Percentiles rank a stretch among this genome's conserved stretches.
Evolutionary conservation across 2,113 vertebrate species (phyloP).

Genomic region (Salvator merianae): DNA sequence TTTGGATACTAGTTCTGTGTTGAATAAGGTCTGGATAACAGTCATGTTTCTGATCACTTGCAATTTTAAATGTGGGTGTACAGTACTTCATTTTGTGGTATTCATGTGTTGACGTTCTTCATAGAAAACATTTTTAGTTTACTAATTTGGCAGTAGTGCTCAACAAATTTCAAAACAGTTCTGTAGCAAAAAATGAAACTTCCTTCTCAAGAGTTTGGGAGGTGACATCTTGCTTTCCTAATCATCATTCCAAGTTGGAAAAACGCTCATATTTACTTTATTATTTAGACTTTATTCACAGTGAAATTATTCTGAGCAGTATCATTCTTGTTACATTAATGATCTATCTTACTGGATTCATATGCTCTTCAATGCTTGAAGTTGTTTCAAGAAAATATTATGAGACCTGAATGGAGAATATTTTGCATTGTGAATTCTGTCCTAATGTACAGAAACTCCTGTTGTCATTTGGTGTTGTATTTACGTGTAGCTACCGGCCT

Average conservation of each 20-base stretch:
- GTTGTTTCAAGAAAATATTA: constrained; percentile 16
- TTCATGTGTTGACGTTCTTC: background rate
- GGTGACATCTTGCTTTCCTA: constrained; percentile 8
- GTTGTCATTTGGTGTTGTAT: constrained; percentile 16
- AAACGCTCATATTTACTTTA: constrained; percentile 36
- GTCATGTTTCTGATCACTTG: constrained; percentile 10
- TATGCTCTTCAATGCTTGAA: constrained; percentile 21
- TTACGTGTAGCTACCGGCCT: constrained; percentile 28
- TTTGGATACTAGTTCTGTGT: background rate
- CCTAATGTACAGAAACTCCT: constrained; percentile 37
- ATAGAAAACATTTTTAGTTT: background rate
- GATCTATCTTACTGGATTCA: constrained; percentile 31
- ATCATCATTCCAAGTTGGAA: constrained; percentile 12
- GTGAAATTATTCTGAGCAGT: constrained; percentile 39
- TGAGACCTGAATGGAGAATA: constrained; percentile 28
- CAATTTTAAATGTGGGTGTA: background rate
- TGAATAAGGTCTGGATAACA: background rate
- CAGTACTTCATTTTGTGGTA: constrained; percentile 16
- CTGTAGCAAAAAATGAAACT: constrained; percentile 26
- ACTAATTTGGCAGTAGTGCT: background rate
- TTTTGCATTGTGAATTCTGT: constrained; percentile 35
- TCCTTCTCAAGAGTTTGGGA: constrained; percentile 24
- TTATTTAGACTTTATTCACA: constrained; percentile 11
- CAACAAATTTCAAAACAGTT: background rate
- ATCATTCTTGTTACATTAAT: constrained; percentile 35